phyloP scores from a whole-genome alignment of 2,888 invertebrate genomes.

The Pammene aurita region DNA sequence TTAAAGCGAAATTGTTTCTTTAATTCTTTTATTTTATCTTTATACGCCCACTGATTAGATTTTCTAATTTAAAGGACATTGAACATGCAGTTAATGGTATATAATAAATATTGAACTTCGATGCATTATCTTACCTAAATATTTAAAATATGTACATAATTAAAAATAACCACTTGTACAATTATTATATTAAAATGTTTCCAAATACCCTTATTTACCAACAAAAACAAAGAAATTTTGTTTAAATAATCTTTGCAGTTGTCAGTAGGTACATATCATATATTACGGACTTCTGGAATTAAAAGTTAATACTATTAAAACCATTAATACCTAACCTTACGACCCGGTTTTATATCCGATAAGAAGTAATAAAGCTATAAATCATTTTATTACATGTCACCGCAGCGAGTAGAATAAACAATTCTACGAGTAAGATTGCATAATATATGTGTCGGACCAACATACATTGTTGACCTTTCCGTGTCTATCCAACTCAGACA shows the following conservation, averaged over 20 bases:
- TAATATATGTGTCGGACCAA: not conserved
- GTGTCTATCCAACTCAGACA: not conserved
- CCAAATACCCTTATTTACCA: too few species aligned
- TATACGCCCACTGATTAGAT: slow-evolving; percentile 4
- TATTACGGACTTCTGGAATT: too few species aligned
- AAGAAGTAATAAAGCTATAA: slow-evolving; percentile 14
- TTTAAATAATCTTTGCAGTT: too few species aligned
- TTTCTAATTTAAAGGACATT: not conserved
- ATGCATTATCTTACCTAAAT: not conserved
- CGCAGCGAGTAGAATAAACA: not conserved
- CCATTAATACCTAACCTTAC: slow-evolving; percentile 12
- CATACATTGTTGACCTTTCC: slow-evolving; percentile 13
- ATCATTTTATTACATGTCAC: slow-evolving; percentile 11
- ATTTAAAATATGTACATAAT: not conserved
- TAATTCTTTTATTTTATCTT: not conserved
- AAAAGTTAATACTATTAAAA: not conserved
- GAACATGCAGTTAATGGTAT: not conserved
- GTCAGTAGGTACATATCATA: too few species aligned
- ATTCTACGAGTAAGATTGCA: slow-evolving; percentile 6
- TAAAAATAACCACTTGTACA: not conserved
- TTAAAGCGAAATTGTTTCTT: not conserved
- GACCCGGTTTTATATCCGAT: slow-evolving; percentile 17
- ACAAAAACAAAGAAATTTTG: too few species aligned
- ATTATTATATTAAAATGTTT: too few species aligned
- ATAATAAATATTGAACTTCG: not conserved